Evolutionary conservation across 2,888 invertebrate genomes (phyloP).

Genomic region (Anagyrus pseudococci): DNA sequence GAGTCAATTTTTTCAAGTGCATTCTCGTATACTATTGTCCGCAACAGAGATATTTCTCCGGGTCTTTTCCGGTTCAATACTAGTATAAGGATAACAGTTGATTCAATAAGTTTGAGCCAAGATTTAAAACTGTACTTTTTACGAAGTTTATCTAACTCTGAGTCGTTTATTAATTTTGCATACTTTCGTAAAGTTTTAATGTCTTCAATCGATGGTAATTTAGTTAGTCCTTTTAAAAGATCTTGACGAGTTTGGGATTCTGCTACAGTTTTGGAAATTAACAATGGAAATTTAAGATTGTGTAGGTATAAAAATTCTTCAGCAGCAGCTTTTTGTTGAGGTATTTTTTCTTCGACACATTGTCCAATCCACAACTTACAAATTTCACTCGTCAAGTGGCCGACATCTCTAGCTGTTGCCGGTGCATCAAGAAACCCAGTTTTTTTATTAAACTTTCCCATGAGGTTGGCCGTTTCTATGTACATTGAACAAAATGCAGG

Average conservation of each 20-base stretch:
- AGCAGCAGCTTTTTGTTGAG: not conserved
- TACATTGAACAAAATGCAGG: constrained; percentile 3
- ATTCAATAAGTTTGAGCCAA: not conserved
- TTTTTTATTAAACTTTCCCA: not conserved
- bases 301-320: not conserved
- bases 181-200: not conserved
- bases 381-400: not conserved
- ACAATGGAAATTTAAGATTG: not conserved
- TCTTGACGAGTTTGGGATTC: constrained; percentile 4
- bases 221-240: not conserved
- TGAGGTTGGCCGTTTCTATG: constrained; percentile 1
- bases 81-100: not conserved
- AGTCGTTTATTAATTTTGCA: not conserved
- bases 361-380: not conserved
- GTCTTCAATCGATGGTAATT: not conserved
- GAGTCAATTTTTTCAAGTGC: not conserved
- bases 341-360: not conserved
- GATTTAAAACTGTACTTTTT: not conserved
- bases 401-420: constrained; percentile 1
- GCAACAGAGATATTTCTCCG: not conserved
- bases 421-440: constrained; percentile 5
- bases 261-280: constrained; percentile 1
- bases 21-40: not conserved
- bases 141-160: not conserved
- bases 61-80: constrained; percentile 8